Evolutionary conservation across 2,888 invertebrate species (phyloP).

Genomic region (Dicranocentrus wangi): DNA sequence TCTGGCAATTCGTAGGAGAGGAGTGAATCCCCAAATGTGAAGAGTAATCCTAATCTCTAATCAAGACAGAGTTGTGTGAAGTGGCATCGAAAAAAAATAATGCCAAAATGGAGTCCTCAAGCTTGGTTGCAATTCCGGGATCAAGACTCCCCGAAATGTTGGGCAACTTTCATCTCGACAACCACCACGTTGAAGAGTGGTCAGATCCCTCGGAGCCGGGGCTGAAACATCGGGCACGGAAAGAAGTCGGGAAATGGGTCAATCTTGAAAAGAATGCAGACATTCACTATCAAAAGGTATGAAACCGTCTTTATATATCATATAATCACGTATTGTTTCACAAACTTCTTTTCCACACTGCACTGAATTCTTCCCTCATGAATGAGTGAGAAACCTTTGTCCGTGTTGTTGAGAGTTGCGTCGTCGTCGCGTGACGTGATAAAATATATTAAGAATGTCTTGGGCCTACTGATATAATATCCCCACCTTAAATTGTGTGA

Average conservation of each 20-base stretch:
- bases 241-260: constrained; percentile 73
- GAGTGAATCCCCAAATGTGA: background rate
- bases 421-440: too few species aligned
- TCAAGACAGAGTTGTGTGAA: background rate
- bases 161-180: constrained; percentile 72
- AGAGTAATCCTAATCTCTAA: background rate
- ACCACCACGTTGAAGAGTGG: constrained; percentile 73
- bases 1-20: constrained; percentile 35
- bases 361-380: too few species aligned
- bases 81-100: background rate
- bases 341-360: too few species aligned
- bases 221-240: constrained; percentile 69
- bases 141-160: constrained; percentile 71
- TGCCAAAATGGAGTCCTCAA: constrained; percentile 62
- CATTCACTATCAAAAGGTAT: constrained; percentile 73
- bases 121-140: constrained; percentile 59
- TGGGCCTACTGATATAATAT: too few species aligned
- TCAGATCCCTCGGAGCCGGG: constrained; percentile 71
- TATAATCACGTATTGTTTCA: too few species aligned
- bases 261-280: constrained; percentile 71
- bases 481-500: too few species aligned
- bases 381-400: too few species aligned
- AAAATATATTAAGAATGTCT: too few species aligned
- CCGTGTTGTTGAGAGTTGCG: too few species aligned
- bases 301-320: background rate